Percentiles rank a stretch among this genome's conserved stretches.
These are phyloP conservation scores for Oriolus oriolus DNA, from an alignment of 2,113 vertebrate genomes.

Conservation along the genomic window DNA sequence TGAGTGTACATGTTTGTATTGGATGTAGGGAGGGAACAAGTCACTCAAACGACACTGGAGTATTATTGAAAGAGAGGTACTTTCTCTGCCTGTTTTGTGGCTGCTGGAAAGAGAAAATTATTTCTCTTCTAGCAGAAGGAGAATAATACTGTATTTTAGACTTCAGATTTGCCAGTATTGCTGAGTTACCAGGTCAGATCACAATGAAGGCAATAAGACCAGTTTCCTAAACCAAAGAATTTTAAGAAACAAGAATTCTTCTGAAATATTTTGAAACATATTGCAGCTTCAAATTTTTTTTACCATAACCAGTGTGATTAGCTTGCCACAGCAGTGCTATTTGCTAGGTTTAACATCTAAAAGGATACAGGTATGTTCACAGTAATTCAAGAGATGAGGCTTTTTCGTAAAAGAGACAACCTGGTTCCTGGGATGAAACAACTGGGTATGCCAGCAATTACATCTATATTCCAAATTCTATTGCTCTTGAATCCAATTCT, in stretches of 20 bases:
- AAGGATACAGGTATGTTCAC: not conserved
- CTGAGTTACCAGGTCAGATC: not conserved
- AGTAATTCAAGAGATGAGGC: not conserved
- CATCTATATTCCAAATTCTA: not conserved
- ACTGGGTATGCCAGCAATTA: not conserved
- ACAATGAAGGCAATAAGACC: not conserved
- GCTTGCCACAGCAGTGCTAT: not conserved
- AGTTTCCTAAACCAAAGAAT: not conserved
- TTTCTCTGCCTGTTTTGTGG: not conserved
- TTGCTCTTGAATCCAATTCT: not conserved
- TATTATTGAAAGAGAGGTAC: not conserved
- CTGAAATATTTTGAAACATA: not conserved
- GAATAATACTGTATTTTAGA: not conserved
- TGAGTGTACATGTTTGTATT: accelerated
- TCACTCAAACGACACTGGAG: not conserved
- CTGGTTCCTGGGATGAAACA: not conserved
- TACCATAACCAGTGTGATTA: not conserved
- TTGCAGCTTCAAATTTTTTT: not conserved
- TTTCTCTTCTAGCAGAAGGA: not conserved
- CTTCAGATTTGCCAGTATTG: not conserved
- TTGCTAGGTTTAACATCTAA: not conserved
- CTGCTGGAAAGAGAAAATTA: not conserved
- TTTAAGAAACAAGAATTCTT: not conserved
- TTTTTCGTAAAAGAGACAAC: not conserved
- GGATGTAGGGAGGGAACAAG: not conserved